These are phyloP conservation scores for Julus scandinavius DNA, from an alignment of 2,888 invertebrate genomes.

Conservation along the genomic window DNA sequence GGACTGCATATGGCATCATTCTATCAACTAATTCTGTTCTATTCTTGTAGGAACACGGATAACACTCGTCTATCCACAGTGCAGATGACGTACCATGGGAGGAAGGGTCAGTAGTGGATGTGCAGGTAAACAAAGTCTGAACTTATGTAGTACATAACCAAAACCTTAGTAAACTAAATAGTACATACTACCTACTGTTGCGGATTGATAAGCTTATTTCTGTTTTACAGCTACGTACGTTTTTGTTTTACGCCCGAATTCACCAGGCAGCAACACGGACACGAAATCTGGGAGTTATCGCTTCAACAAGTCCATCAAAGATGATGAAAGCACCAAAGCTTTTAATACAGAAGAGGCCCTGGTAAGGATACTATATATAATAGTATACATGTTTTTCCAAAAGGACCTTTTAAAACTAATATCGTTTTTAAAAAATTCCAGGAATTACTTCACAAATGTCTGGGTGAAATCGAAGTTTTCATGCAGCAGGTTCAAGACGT, in stretches of 20 bases:
- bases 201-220: neutral
- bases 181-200: too few relatives aligned
- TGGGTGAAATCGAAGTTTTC: slow-evolving; percentile 53
- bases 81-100: slow-evolving; percentile 53
- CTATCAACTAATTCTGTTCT: neutral
- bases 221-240: slow-evolving; percentile 55
- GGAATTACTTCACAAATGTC: slow-evolving; percentile 50
- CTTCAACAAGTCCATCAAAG: neutral
- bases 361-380: slow-evolving; percentile 48
- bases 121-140: slow-evolving; percentile 50
- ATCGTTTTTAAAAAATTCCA: neutral
- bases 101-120: slow-evolving; percentile 53
- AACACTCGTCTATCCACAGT: neutral
- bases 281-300: slow-evolving; percentile 31
- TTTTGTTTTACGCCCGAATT: slow-evolving; percentile 53
- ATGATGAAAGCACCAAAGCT: slow-evolving; percentile 9
- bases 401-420: neutral
- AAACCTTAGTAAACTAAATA: neutral
- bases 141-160: neutral
- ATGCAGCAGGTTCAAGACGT: slow-evolving; percentile 47
- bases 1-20: neutral
- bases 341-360: slow-evolving; percentile 48
- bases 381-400: neutral
- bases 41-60: neutral
- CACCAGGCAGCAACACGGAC: slow-evolving; percentile 51